These are phyloP conservation scores for Enteromius trimaculatus DNA, from an alignment of 2,797 vertebrate species.

Conservation along the genomic window DNA sequence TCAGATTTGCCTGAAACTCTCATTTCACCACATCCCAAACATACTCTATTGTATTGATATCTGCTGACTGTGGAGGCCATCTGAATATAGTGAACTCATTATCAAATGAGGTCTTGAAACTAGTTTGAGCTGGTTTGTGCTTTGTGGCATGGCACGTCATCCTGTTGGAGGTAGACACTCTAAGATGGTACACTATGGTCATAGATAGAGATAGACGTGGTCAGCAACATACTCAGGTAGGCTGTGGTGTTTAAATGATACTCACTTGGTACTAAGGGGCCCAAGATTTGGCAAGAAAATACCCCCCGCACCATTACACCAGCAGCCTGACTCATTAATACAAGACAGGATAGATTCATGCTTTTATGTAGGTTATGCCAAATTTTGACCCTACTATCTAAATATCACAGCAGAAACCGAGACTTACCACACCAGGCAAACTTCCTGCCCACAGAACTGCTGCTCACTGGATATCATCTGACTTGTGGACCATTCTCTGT, in stretches of 20 bases:
- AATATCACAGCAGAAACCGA: neutral
- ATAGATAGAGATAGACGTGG: neutral
- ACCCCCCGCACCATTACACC: neutral
- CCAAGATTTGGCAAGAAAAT: neutral
- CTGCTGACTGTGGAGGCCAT: neutral
- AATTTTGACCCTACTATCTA: neutral
- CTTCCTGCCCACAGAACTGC: neutral
- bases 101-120: neutral
- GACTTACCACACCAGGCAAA: neutral
- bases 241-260: neutral
- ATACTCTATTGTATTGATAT: neutral
- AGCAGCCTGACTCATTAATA: neutral
- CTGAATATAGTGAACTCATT: neutral
- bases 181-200: neutral
- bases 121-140: neutral
- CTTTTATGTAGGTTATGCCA: neutral
- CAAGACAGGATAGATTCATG: neutral
- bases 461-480: no score
- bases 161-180: neutral
- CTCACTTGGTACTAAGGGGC: neutral
- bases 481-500: neutral
- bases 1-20: neutral
- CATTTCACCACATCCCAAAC: neutral
- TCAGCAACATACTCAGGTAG: neutral
- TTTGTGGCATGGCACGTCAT: neutral